phyloP scores from a whole-genome alignment of 2,888 invertebrate species.

The Congeria kusceri region DNA sequence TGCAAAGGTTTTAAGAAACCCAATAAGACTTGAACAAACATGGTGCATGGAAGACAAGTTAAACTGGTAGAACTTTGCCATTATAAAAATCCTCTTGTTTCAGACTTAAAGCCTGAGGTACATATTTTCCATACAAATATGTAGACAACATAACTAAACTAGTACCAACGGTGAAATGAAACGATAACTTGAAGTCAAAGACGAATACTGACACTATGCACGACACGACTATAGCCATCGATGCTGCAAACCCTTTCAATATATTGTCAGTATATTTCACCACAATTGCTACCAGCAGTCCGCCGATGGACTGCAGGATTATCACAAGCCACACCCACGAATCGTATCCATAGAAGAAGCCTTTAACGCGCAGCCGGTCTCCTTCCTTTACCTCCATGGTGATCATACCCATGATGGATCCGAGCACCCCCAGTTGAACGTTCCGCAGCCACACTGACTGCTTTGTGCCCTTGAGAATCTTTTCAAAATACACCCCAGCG shows the following conservation, averaged over 20 bases:
- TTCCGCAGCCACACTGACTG: constrained; percentile 97
- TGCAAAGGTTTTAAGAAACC: no score
- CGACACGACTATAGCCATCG: constrained; percentile 97
- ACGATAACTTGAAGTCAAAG: constrained; percentile 94
- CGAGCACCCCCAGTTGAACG: constrained; percentile 96
- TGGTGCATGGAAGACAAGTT: background rate
- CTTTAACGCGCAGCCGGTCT: constrained; percentile 86
- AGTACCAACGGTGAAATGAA: constrained; percentile 94
- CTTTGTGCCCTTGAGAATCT: constrained; percentile 94
- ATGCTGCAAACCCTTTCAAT: constrained; percentile 96
- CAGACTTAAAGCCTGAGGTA: constrained; percentile 38
- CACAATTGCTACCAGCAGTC: constrained; percentile 98
- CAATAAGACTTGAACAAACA: background rate
- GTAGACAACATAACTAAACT: constrained; percentile 96
- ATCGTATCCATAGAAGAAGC: constrained; percentile 90
- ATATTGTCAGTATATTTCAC: constrained; percentile 99
- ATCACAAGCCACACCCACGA: constrained; percentile 91
- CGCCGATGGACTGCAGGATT: constrained; percentile 95
- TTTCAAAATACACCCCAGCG: constrained; percentile 99
- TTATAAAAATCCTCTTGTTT: constrained; percentile 30
- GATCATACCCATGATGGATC: constrained; percentile 94
- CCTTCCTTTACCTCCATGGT: constrained; percentile 89
- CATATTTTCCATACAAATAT: constrained; percentile 91
- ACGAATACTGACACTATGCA: constrained; percentile 97
- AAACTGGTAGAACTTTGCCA: constrained; percentile 55